These are phyloP conservation scores for Oreohelix idahoensis DNA, from an alignment of 1,140 invertebrate genomes.

Conservation along the genomic window DNA sequence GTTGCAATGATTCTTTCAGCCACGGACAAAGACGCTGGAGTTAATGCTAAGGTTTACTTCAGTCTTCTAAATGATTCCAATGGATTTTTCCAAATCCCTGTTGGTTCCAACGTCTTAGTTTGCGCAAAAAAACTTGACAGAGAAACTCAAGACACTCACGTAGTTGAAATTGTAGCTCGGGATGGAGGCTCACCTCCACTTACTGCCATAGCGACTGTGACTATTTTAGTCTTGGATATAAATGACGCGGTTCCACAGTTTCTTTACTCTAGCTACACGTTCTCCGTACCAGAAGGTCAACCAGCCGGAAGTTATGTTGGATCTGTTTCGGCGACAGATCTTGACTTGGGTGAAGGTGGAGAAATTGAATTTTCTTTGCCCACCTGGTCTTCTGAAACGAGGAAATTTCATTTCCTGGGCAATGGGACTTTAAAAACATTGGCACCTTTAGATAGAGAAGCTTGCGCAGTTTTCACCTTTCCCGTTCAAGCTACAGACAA, in stretches of 20 bases:
- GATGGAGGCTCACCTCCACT: constrained; percentile 83
- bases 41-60: constrained; percentile 79
- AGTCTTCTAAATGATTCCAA: constrained; percentile 48
- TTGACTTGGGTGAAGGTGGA: constrained; percentile 67
- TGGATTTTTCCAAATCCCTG: constrained; percentile 76
- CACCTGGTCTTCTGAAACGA: constrained; percentile 9
- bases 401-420: constrained; percentile 48
- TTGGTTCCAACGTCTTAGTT: constrained; percentile 79
- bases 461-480: constrained; percentile 42
- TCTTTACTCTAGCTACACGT: constrained; percentile 72
- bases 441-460: constrained; percentile 54
- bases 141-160: constrained; percentile 86
- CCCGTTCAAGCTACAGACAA: constrained; percentile 58
- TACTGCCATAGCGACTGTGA: constrained; percentile 87
- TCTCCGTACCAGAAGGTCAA: constrained; percentile 91
- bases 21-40: constrained; percentile 90
- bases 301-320: constrained; percentile 82
- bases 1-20: constrained; percentile 79
- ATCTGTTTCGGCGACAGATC: constrained; percentile 66
- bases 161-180: constrained; percentile 87
- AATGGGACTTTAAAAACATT: constrained; percentile 54
- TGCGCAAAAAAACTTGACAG: constrained; percentile 79
- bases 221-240: constrained; percentile 89
- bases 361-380: constrained; percentile 47
- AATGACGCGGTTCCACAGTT: constrained; percentile 85